Evolutionary conservation across 2,888 invertebrate species (phyloP), one percentile per base, ranked within the genome.

Genomic region (Andrena camellia): DNA sequence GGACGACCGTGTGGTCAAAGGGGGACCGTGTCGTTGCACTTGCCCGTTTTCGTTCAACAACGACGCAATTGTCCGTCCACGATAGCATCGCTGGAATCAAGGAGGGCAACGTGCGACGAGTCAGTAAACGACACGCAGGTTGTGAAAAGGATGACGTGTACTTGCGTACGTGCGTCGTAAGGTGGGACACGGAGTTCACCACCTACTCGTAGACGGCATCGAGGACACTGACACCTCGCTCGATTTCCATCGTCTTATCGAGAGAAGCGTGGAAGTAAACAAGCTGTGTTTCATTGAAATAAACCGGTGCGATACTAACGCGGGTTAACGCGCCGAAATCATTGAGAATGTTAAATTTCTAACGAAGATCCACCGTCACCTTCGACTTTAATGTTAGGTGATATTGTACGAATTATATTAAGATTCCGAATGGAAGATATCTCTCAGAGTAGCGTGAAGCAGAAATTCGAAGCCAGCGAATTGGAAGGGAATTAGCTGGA

Each of bases 131-230:
- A 59, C 63, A 52, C 50, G 72, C 72, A 70, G 64, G 20, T 54
- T n/a, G 73, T 59, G 66, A 7, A 72, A 71, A 66, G 80, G 77
- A 80, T 77, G 77, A 80, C 80, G 80, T 71, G 77, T 77, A 42
- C 70, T 59, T 80, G 29, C 63, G 68, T 48, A 71, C 57, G 57
- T 48, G 64, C 84, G 52, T 57, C 66, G 71, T 17, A 67, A 77
- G 80, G 71, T 52, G 60, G 66, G 52, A 77, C 76, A 63, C 74
- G 42, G 29, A 69, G 74, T 71, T 77, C 77, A 63, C 69, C 80
- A 62, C 77, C 80, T 77, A 77, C 80, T 77, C 80, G 70, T 20
- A 26, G 66, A 10, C 54, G 33, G 33, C 76, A 80, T 71, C 80
- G 80, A 42, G 80, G 68, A 70, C 76, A 75, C 76, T 77, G 75